These are phyloP conservation scores for Onychostoma macrolepis DNA, from an alignment of 2,113 vertebrate species.

Conservation along the genomic window DNA sequence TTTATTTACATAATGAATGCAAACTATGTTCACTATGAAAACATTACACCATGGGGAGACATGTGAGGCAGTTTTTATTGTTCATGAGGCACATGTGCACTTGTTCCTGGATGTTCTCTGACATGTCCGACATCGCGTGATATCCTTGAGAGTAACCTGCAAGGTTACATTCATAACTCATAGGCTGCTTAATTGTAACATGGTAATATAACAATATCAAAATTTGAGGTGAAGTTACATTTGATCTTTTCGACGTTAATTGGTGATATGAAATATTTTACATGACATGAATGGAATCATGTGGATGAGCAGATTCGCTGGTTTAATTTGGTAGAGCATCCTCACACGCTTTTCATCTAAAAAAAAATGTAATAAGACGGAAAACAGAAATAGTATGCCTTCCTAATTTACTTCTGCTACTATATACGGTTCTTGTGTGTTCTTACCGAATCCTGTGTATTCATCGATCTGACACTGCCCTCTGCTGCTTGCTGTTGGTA, in stretches of 20 bases:
- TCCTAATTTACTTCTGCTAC: neutral
- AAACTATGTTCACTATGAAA: neutral
- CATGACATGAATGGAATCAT: neutral
- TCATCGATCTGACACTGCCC: neutral
- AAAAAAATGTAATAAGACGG: neutral
- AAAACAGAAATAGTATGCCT: neutral
- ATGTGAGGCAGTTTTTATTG: neutral
- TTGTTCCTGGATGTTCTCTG: neutral
- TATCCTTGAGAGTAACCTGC: no score
- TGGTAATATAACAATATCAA: neutral
- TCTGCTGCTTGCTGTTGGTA: neutral
- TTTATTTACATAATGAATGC: neutral
- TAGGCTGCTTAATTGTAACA: neutral
- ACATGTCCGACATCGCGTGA: neutral
- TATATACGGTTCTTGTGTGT: neutral
- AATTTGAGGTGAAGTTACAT: neutral
- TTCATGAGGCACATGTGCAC: neutral
- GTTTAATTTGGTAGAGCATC: neutral
- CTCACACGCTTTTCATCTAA: neutral
- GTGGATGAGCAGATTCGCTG: neutral
- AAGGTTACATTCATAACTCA: neutral
- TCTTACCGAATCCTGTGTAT: neutral
- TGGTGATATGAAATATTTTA: neutral
- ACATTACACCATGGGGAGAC: neutral
- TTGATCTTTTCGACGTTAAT: neutral